Conservation (phyloP, 2,888 invertebrate species). For the Alsophila aescularia region DNA sequence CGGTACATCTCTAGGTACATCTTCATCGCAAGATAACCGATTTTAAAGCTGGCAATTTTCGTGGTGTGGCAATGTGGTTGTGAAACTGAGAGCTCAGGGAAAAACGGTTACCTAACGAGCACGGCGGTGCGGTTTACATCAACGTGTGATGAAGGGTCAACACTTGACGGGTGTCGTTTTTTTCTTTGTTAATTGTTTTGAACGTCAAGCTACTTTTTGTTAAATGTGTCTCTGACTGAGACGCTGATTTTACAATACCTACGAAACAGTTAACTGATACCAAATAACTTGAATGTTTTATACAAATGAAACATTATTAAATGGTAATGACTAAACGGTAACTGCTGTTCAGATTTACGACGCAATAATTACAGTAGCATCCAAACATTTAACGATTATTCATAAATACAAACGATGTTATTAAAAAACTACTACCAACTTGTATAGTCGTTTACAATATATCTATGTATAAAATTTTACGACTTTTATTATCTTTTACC, state of each 20-base stretch:
- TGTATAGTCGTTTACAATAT: conserved; percentile 12
- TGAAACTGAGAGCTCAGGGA: conserved; percentile 65
- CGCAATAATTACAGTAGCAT: conserved; percentile 15
- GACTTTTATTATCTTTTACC: conserved; percentile 12
- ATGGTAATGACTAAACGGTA: no score
- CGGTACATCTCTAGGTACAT: conserved; percentile 34
- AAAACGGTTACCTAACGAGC: conserved; percentile 70
- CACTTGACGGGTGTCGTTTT: background rate
- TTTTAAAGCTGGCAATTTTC: conserved; percentile 58
- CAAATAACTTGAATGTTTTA: no score
- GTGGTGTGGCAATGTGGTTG: conserved; percentile 71
- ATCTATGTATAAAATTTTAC: conserved; percentile 23
- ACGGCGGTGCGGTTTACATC: conserved; percentile 57
- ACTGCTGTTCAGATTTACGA: conserved; percentile 8
- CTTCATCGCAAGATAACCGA: conserved; percentile 38
- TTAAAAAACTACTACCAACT: conserved; percentile 1
- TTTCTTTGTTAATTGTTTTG: background rate
- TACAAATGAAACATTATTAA: no score
- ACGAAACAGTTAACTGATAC: no score
- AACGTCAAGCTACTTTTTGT: no score
- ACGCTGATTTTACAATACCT: no score
- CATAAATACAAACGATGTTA: conserved; percentile 13
- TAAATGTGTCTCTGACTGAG: no score
- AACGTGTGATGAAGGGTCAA: conserved; percentile 32
- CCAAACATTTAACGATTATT: conserved; percentile 1